Conservation (phyloP, 2,888 invertebrate species). For the Spatulosminthurus flaviceps region DNA sequence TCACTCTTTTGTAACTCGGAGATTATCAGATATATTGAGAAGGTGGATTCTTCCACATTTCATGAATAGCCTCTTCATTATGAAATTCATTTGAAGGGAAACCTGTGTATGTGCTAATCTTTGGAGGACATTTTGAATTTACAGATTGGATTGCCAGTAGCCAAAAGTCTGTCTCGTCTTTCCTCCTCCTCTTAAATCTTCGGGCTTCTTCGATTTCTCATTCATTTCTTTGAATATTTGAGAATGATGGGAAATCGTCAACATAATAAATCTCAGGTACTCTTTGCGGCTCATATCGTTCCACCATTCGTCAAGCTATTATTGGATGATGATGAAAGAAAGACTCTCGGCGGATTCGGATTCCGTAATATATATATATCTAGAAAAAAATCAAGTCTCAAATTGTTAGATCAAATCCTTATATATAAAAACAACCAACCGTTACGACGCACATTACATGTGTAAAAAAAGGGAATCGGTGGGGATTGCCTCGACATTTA, state of each 20-base stretch:
- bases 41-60: too few species aligned
- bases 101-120: too few species aligned
- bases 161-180: slow-evolving; percentile 62
- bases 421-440: not conserved
- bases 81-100: too few species aligned
- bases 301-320: slow-evolving; percentile 37
- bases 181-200: slow-evolving; percentile 59
- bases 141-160: slow-evolving; percentile 63
- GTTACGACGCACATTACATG: not conserved
- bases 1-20: too few species aligned
- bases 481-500: slow-evolving; percentile 47
- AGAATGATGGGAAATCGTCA: slow-evolving; percentile 50
- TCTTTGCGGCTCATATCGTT: slow-evolving; percentile 42
- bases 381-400: too few species aligned
- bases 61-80: too few species aligned
- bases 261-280: slow-evolving; percentile 63
- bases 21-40: too few species aligned
- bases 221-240: slow-evolving; percentile 37
- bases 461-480: slow-evolving; percentile 37
- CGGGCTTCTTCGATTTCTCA: slow-evolving; percentile 57
- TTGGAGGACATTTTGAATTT: too few species aligned
- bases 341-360: slow-evolving; percentile 46
- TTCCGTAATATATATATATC: too few species aligned
- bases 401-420: slow-evolving; percentile 22
- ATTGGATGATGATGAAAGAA: not conserved